Base-by-base conservation (phyloP, 53 echinoderm and acorn worm species). In the Paracentrotus lividus region DNA sequence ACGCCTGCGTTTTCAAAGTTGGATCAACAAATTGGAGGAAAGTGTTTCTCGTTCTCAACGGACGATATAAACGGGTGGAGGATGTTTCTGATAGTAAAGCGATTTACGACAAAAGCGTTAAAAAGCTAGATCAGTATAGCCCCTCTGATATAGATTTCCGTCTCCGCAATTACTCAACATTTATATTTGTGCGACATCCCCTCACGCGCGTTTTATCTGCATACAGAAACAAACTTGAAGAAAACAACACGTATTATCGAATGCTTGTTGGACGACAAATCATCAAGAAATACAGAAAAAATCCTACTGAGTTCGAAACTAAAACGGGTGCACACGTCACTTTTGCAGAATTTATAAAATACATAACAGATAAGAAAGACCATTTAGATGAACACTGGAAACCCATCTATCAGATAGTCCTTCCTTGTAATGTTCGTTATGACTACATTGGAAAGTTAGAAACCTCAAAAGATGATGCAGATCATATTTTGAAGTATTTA, bases 381-480 rank as follows among this genome's bases (percentile, higher is more conserved):
- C 36, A 72, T 10, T 77, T 95, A 24, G 95, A 97, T 69, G 97
- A 95, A 15, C 97, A 97, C 66, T 97, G 95, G 95, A 65, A 95
- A 64, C n/a, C 95, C 14, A 96, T 97, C 15, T 93, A 96, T 81
- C 88, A 93, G 53, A 96, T 97, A 92, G 95, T 96, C n/a, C 94
- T 95, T 14, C 97, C 96, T 23, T 97, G 97, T 69, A 55, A 69
- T 2, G 85, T 97, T 42, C 52, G 93, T 1, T 97, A 95, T 72
- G 96, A 97, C 59, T 95, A 84, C 90, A 97, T 97, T 55, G 97
- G 97, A 26, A 97, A 96, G 43, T 85, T 96, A 29, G 97, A 97
- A 86, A 96, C 96, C 0, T 86, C 81, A 0, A 54, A 88, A 42
- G 95, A 95, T 33, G 97, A 97, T 59, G 90, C 97, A 2, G 88